A percentile compares a stretch with the other conserved stretches of the same genome.
phyloP scores from a whole-genome alignment of 2,888 invertebrate species.

The Luffia ferchaultella region DNA sequence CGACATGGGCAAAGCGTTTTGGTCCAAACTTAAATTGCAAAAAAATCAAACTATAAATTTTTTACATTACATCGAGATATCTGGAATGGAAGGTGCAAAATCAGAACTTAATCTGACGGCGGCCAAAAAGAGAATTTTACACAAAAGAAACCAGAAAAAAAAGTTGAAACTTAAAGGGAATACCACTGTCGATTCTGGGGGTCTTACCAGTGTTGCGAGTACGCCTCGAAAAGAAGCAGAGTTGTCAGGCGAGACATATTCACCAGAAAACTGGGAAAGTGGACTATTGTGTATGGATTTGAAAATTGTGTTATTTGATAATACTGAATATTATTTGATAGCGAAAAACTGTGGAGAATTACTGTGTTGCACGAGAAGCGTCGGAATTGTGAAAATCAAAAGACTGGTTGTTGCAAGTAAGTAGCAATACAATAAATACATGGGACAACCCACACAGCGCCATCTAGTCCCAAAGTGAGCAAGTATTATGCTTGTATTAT shows the following conservation, averaged over 20 bases:
- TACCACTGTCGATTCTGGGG: slow-evolving; percentile 24
- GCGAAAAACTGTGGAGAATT: slow-evolving; percentile 49
- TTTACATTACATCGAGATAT: slow-evolving; percentile 26
- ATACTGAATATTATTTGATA: slow-evolving; percentile 35
- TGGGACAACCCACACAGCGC: too few relatives aligned
- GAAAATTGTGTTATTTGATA: slow-evolving; percentile 32
- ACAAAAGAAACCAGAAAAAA: slow-evolving; percentile 1
- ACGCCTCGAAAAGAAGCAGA: slow-evolving; percentile 18
- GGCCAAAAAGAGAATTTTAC: slow-evolving; percentile 35
- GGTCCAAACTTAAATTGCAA: slow-evolving; percentile 45
- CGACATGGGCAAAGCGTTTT: slow-evolving; percentile 45
- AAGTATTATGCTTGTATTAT: too few relatives aligned
- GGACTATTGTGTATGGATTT: slow-evolving; percentile 39
- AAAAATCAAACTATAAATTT: slow-evolving; percentile 34
- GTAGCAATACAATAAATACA: slow-evolving; percentile 16
- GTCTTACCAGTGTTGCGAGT: slow-evolving; percentile 37
- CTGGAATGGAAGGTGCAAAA: slow-evolving; percentile 15
- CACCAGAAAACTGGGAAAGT: slow-evolving; percentile 31
- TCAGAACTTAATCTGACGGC: slow-evolving; percentile 29
- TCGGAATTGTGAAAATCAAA: slow-evolving; percentile 31
- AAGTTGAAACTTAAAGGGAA: neutral
- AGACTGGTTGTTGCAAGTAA: slow-evolving; percentile 37
- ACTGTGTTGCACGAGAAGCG: slow-evolving; percentile 31
- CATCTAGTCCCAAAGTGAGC: too few relatives aligned
- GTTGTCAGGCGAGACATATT: slow-evolving; percentile 25